phyloP scores from a whole-genome alignment of 1,140 invertebrate genomes.

The Drosophila santomea region DNA sequence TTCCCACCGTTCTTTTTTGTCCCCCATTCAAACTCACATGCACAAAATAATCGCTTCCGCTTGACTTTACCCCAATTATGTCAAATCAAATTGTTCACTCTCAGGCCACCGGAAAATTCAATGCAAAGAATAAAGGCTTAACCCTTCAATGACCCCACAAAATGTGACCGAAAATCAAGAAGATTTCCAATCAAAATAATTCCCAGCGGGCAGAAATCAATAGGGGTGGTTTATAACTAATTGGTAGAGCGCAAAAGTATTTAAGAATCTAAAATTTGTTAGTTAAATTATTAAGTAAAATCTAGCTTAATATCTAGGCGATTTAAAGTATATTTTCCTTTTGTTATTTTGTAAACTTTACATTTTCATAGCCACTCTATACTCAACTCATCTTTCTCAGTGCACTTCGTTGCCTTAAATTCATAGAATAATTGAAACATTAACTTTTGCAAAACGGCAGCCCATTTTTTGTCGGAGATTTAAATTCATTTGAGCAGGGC shows the following conservation, averaged over 20 bases:
- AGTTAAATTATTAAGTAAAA: background rate
- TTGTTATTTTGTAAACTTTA: background rate
- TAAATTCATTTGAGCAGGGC: slow-evolving; percentile 71
- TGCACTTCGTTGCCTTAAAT: slow-evolving; percentile 4
- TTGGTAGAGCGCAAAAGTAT: slow-evolving; percentile 9
- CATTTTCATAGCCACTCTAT: background rate
- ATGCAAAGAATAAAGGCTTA: slow-evolving; percentile 34
- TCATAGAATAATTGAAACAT: slow-evolving; percentile 77
- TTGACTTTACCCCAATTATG: slow-evolving; percentile 79
- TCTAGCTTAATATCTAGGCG: background rate
- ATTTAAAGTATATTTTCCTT: no score
- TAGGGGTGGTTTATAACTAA: slow-evolving; percentile 40
- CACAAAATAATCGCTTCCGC: slow-evolving; percentile 71
- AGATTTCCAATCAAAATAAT: slow-evolving; percentile 29
- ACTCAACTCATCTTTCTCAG: background rate
- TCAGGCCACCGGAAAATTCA: slow-evolving; percentile 10
- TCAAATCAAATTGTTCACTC: slow-evolving; percentile 66
- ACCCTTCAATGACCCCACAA: slow-evolving; percentile 49
- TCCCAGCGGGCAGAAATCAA: slow-evolving; percentile 30
- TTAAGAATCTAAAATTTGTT: background rate
- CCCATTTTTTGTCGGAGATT: slow-evolving; percentile 72
- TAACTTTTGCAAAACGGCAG: slow-evolving; percentile 73
- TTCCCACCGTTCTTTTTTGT: background rate
- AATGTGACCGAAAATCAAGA: slow-evolving; percentile 54
- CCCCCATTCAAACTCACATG: slow-evolving; percentile 2